These are phyloP conservation scores for Antitype chi DNA, from an alignment of 2,888 invertebrate species.

Conservation along the genomic window DNA sequence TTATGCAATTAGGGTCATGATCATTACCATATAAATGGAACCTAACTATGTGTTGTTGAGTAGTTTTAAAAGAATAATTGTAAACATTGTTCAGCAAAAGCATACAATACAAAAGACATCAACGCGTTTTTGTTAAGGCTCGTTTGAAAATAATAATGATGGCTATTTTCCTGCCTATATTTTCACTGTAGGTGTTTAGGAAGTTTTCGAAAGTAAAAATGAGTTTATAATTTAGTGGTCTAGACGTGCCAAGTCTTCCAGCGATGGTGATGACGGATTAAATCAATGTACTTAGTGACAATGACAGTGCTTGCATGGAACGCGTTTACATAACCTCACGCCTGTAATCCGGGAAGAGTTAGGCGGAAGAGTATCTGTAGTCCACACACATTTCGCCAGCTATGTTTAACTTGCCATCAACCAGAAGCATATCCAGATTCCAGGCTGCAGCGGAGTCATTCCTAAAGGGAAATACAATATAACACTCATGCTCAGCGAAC, in stretches of 20 bases:
- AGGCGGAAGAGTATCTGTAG: no score
- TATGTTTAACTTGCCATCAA: no score
- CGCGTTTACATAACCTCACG: no score
- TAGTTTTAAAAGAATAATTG: constrained; percentile 10
- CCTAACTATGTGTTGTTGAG: background rate
- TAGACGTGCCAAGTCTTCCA: background rate
- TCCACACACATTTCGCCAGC: no score
- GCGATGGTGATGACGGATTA: no score
- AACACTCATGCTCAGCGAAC: no score
- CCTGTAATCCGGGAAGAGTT: no score
- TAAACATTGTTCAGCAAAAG: background rate
- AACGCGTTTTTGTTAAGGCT: constrained; percentile 48
- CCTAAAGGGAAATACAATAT: no score
- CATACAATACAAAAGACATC: constrained; percentile 62
- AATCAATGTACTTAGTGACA: background rate
- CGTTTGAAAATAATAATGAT: constrained; percentile 5
- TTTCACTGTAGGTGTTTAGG: background rate
- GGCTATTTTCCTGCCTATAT: background rate
- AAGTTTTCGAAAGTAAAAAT: constrained; percentile 9
- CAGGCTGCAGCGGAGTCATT: no score
- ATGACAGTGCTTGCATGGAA: background rate
- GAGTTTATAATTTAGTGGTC: constrained; percentile 17
- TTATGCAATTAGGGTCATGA: background rate
- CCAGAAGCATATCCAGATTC: no score
- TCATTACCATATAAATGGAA: background rate